These are phyloP conservation scores for Dendrocincla fuliginosa DNA, from an alignment of 2,797 vertebrate species.

Conservation along the genomic window DNA sequence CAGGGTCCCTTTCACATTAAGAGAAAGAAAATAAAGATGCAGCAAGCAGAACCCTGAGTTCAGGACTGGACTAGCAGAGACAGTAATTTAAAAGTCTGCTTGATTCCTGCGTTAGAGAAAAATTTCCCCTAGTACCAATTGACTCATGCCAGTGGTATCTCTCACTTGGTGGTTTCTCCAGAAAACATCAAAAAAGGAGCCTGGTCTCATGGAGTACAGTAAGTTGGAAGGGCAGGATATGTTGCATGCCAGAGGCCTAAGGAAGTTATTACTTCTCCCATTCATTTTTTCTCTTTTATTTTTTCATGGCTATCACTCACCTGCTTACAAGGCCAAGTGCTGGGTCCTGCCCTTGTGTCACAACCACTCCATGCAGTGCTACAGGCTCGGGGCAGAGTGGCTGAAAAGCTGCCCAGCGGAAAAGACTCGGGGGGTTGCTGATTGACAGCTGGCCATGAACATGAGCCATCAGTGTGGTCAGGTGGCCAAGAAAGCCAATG, in stretches of 20 bases:
- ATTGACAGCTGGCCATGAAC: neutral
- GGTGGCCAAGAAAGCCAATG: neutral
- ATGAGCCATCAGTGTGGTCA: accelerated
- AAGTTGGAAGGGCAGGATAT: neutral
- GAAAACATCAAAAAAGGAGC: neutral
- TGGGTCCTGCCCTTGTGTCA: neutral
- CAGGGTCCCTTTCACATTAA: neutral
- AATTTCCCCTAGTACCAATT: neutral
- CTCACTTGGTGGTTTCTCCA: neutral
- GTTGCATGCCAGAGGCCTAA: neutral
- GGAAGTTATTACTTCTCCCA: neutral
- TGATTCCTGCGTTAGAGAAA: neutral
- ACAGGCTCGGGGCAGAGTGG: accelerated
- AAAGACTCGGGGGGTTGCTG: neutral
- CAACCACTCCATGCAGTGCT: accelerated
- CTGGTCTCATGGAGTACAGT: neutral
- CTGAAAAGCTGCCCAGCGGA: neutral
- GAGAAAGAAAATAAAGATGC: neutral
- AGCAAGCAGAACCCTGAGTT: neutral
- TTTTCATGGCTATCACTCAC: neutral
- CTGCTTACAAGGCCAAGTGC: neutral
- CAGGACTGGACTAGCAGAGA: neutral
- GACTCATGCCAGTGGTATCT: neutral
- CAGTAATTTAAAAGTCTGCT: neutral
- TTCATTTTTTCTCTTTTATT: neutral